These are phyloP conservation scores for Scaptomyza hsui DNA, from an alignment of 1,140 invertebrate genomes.

Conservation along the genomic window DNA sequence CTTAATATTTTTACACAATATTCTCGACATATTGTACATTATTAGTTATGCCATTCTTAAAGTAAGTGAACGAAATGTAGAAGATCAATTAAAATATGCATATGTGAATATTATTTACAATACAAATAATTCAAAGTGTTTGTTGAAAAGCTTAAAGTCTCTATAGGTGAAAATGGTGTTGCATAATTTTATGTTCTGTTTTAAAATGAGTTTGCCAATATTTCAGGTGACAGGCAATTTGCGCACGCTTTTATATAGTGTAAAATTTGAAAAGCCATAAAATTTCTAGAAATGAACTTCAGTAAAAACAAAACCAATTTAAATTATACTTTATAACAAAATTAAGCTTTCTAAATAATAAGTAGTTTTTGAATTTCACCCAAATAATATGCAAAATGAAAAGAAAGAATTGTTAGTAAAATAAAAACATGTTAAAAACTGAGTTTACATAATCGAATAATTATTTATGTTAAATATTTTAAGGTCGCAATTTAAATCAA, in stretches of 20 bases:
- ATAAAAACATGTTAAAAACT: constrained; percentile 29
- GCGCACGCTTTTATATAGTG: background rate
- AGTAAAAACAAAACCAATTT: constrained; percentile 8
- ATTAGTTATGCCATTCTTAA: too few relatives aligned
- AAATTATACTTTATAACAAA: constrained; percentile 9
- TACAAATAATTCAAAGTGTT: background rate
- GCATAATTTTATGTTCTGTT: constrained; percentile 2
- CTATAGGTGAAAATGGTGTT: background rate
- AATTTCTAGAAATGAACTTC: background rate
- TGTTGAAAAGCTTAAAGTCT: constrained; percentile 4
- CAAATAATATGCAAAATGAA: constrained; percentile 8
- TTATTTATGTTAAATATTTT: constrained; percentile 27
- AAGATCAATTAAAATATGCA: too few relatives aligned
- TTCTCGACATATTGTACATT: too few relatives aligned
- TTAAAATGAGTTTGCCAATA: constrained; percentile 10
- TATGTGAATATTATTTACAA: background rate
- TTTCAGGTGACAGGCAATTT: constrained; percentile 21
- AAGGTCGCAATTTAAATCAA: constrained; percentile 44
- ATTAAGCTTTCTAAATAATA: constrained; percentile 26
- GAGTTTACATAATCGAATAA: constrained; percentile 26
- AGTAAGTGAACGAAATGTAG: too few relatives aligned
- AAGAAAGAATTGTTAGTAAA: constrained; percentile 35
- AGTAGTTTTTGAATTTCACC: constrained; percentile 34
- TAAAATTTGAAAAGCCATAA: constrained; percentile 1
- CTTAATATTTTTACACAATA: too few relatives aligned